These are phyloP conservation scores for Microplitis deprimator DNA, from an alignment of 2,888 invertebrate genomes.

Conservation along the genomic window DNA sequence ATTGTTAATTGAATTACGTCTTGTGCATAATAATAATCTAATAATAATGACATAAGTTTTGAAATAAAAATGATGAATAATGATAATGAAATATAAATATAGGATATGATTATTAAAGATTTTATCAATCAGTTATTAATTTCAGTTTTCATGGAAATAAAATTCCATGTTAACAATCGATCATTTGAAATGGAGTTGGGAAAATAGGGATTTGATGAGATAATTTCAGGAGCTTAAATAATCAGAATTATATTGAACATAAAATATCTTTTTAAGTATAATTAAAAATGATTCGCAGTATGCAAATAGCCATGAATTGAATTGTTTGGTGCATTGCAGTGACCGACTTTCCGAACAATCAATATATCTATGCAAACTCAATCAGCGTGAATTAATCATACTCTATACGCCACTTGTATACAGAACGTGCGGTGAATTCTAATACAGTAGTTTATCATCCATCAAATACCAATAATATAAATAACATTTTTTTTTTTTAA, in stretches of 20 bases:
- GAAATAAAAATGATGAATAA: not conserved
- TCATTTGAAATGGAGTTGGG: not conserved
- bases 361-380: slow-evolving; percentile 54
- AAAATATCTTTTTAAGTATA: slow-evolving; percentile 6
- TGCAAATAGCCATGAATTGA: slow-evolving; percentile 39
- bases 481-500: not conserved
- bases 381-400: slow-evolving; percentile 32
- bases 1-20: not conserved
- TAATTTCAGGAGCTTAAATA: not conserved
- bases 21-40: not conserved
- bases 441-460: slow-evolving; percentile 28
- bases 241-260: not conserved
- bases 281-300: slow-evolving; percentile 14
- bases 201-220: not conserved
- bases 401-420: slow-evolving; percentile 8
- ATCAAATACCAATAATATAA: slow-evolving; percentile 7
- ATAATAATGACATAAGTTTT: not conserved
- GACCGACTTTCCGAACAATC: slow-evolving; percentile 64
- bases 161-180: not conserved
- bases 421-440: slow-evolving; percentile 27
- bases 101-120: not conserved
- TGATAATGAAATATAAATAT: not conserved
- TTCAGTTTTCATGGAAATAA: not conserved
- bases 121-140: no score
- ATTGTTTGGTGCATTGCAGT: slow-evolving; percentile 65